Conservation (phyloP, 2,797 vertebrate species). For the Taenioides sp. region DNA sequence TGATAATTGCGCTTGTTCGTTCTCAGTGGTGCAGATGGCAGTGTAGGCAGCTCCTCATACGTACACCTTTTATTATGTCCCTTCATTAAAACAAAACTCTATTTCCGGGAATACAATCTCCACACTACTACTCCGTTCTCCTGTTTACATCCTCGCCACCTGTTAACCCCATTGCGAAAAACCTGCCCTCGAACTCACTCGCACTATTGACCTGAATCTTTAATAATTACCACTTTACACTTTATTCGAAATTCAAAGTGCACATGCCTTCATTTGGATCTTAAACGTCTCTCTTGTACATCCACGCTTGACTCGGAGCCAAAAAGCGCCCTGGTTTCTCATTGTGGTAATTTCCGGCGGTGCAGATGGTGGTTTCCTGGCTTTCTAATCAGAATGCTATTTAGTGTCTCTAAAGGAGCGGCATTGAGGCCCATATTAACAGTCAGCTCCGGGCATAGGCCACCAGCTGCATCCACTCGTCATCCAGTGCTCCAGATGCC, state of each 20-base stretch:
- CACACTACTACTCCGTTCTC: background rate
- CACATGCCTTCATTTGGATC: conserved; percentile 70
- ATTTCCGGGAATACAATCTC: background rate
- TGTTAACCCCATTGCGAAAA: background rate
- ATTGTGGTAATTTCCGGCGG: conserved; percentile 83
- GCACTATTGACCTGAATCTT: conserved; percentile 22
- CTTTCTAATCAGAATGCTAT: conserved; percentile 84
- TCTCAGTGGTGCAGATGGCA: conserved; percentile 11
- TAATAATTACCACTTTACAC: conserved; percentile 19
- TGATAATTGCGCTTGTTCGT: conserved; percentile 17
- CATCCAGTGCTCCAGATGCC: conserved; percentile 75
- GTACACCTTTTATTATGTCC: conserved; percentile 12
- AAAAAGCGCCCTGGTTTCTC: conserved; percentile 73
- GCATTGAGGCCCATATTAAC: conserved; percentile 75
- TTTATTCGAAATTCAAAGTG: conserved; percentile 45
- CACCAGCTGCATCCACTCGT: conserved; percentile 85
- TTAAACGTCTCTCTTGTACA: conserved; percentile 56
- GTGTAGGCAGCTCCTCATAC: conserved; percentile 12
- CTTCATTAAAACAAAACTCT: conserved; percentile 7
- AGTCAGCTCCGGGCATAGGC: conserved; percentile 76
- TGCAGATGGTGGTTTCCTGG: conserved; percentile 81
- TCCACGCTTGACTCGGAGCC: conserved; percentile 76
- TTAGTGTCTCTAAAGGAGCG: conserved; percentile 79
- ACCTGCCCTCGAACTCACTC: conserved; percentile 26
- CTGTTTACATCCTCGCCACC: conserved; percentile 16